Base-by-base conservation (phyloP, 2,797 vertebrate genomes). In the Gadopsis marmoratus region DNA sequence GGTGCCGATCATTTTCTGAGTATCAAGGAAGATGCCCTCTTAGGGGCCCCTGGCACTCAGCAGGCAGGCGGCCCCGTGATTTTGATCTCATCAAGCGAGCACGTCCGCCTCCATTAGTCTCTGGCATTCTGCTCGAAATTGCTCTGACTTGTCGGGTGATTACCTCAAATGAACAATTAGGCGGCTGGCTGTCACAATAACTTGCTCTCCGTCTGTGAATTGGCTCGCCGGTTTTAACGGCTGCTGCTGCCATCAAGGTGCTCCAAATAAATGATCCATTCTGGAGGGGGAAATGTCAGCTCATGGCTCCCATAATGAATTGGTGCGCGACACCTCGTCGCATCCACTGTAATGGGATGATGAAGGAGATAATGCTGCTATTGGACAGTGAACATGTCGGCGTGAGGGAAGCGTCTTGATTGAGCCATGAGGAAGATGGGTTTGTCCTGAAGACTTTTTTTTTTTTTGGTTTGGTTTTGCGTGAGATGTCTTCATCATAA, bases 81-180 rank as follows among this genome's bases (percentile, higher is more conserved):
- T 89, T 83, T 89, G 91, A 93, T 92, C 89, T 87, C 90, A 91
- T 92, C 89, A 90, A 83, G 87, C 71, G 29, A 78, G 88, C 91
- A 90, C 85, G 82, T 93, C 92, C 81, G 77, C 91, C 92, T 91
- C 89, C 87, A 93, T 94, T 93, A 92, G 91, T 88, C 91, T 85
- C 85, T 65, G 79, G 90, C 91, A 89, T 92, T 88, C 88, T 89
- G 87, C 86, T 91, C 31, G 76, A 92, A 94, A 93, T 94, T 90
- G 90, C 89, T 90, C 89, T 86, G 91, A 92, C 90, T 91, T 90
- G 92, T 91, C 88, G 90, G 89, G 90, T 91, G 93, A 95, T 95
- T 94, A 94, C 90, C 92, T 93, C 91, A 93, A 94, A 93, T 94
- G 93, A 94, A 92, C 93, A 95, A 94, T 94, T 94, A 94, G 91